A percentile compares a stretch with the other conserved stretches of the same genome.
Evolutionary conservation across 2,888 invertebrate species (phyloP).

Genomic region (Geophilus truncorum): DNA sequence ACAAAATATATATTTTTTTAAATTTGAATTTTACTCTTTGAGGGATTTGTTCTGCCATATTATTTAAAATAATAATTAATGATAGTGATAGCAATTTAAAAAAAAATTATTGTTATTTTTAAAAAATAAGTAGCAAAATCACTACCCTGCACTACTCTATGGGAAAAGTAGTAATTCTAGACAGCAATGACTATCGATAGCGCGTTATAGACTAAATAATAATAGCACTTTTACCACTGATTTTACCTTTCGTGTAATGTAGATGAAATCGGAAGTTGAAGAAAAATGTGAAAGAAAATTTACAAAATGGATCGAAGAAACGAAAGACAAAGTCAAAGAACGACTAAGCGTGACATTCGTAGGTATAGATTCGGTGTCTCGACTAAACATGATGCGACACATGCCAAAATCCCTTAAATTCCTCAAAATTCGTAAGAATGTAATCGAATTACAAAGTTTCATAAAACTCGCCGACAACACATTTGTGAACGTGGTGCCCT

Average conservation of each 20-base stretch:
- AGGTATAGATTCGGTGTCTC: constrained; percentile 79
- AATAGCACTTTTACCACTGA: neutral
- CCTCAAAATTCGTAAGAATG: constrained; percentile 60
- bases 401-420: constrained; percentile 67
- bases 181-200: too few species aligned
- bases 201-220: too few species aligned
- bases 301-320: neutral
- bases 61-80: too few species aligned
- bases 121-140: too few species aligned
- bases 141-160: too few species aligned
- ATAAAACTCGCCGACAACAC: constrained; percentile 48
- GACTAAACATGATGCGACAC: constrained; percentile 67
- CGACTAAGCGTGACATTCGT: constrained; percentile 66
- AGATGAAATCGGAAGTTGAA: constrained; percentile 29
- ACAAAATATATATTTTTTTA: too few species aligned
- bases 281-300: neutral
- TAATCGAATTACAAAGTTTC: constrained; percentile 69
- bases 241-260: neutral
- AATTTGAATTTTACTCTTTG: too few species aligned
- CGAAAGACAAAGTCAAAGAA: neutral
- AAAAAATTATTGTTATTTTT: too few species aligned
- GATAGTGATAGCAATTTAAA: too few species aligned
- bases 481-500: constrained; percentile 39
- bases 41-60: too few species aligned
- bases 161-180: too few species aligned